Evolutionary conservation across 2,888 invertebrate species (phyloP), one percentile per base, ranked within the genome.

Genomic region (Isotomurus palustris): DNA sequence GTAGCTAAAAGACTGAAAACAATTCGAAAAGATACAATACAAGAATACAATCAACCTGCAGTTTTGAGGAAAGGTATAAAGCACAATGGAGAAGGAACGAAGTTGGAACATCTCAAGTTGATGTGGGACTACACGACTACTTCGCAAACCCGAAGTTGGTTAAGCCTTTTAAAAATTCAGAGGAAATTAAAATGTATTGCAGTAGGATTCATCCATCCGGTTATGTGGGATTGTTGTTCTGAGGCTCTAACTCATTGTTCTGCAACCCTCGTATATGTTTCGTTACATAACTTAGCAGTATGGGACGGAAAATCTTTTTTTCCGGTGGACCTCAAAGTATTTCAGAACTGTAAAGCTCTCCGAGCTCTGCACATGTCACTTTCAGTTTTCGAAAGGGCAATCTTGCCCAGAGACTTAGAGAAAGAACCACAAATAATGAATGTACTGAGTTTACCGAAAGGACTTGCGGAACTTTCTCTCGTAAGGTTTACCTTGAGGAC

Each of bases 351-450:
- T 14, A 25, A 47, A 2, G 27, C 19, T 40, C 54, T 54, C 8
- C 45, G 28, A 38, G 47, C 54, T 12, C 45, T 54, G 27, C 54
- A 54, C 36, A 17, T 54, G 12, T 54, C 54, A 6, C 38, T 54
- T 10, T 54, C 47, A 2, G 36, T 54, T 40, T 54, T 54, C 28
- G 47, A 54, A 44, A 27, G 38, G 22, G 38, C 45, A 1, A 17
- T 54, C 6, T 4, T 54, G 6, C 35, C 49, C 8, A 10, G 22
- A 12, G n/a, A 45, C 6, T 25, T 27, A 12, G 28, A 22, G 12
- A 14, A 25, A 12, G 43, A 25, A 14, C 25, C 22, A 17, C 38
- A 36, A 17, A 14, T 47, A 12, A 28, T 35, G n/a, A 25, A 47
- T 12, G 29, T 47, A 17, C 38, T 45, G 21, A 35, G 36, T 2